Base-by-base conservation (phyloP, 64 coral and sea anemone species). In the Actinia equina region DNA sequence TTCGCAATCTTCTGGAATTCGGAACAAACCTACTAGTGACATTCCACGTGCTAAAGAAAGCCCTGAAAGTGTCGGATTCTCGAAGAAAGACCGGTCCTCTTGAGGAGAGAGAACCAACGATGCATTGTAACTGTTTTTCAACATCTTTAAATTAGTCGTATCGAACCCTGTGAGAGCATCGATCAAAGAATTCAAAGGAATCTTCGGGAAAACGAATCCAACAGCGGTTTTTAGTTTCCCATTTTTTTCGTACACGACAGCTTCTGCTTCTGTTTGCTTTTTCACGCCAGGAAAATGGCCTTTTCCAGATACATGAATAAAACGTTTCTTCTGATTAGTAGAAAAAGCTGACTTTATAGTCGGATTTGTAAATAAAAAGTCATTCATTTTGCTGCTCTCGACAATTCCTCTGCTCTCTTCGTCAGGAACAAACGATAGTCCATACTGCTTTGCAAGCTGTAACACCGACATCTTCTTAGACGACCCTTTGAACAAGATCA, bases 351-450 rank as follows among this genome's bases (percentile, higher is more conserved):
- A 93, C 23, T 93, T 97, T 15, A 97, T 86, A 14, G 20, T 76
- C 42, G 94, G 94, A 52, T 93, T 69, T 0, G 86, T 93, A n/a
- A 97, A 97, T 42, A 93, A 30, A n/a, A 97, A 97, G 51, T 97
- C 94, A 46, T 93, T 89, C 94, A 97, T 97, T 93, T 97, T 92
- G 20, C 88, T 97, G 58, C 92, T 97, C 86, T 97, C 87, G 59
- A 97, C 89, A 6, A 97, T 93, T 42, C 58, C 82, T 15, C 83
- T 71, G 57, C 91, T 97, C 52, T 97, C 94, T 20, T 89, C 88
- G 83, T 97, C 94, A 5, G 94, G 94, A 17, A 97, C 87, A 25
- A 97, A 97, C 0, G 91, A 88, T 52, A 97, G 59, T 0, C 82
- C 91, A 79, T 97, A 93, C 43, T 97, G 91, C 16, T 90, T 44